A percentile compares a stretch with the other conserved stretches of the same genome.
Evolutionary conservation across 1,140 invertebrate species (phyloP).

Genomic region (Dinothrombium tinctorium): DNA sequence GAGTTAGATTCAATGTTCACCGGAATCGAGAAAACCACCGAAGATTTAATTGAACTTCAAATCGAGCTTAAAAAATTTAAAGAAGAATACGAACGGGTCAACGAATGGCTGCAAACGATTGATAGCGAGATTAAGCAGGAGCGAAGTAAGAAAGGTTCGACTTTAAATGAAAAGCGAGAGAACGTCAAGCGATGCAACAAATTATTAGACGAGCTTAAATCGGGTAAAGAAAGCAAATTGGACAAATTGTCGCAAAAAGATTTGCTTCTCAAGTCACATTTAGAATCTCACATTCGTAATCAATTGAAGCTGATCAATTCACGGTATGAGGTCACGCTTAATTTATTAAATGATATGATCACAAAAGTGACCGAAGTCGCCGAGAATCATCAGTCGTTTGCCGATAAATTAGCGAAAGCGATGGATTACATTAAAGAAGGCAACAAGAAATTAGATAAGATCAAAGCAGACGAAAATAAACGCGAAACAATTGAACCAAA

Average conservation of each 20-base stretch:
- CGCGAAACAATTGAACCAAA: neutral
- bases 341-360: conserved; percentile 40
- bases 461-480: neutral
- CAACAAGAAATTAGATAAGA: neutral
- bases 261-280: conserved; percentile 43
- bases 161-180: conserved; percentile 54
- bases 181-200: conserved; percentile 34
- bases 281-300: conserved; percentile 72
- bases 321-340: conserved; percentile 61
- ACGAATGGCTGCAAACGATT: conserved; percentile 78
- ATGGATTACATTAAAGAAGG: neutral
- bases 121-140: conserved; percentile 74
- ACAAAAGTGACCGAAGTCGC: conserved; percentile 2
- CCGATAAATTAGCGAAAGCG: neutral
- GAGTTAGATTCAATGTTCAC: conserved; percentile 60
- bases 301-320: conserved; percentile 72
- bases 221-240: conserved; percentile 54
- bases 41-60: conserved; percentile 29
- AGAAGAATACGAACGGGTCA: conserved; percentile 67
- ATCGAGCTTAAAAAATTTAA: conserved; percentile 68
- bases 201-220: conserved; percentile 43
- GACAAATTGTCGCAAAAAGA: conserved; percentile 42
- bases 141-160: conserved; percentile 54
- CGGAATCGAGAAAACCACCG: conserved; percentile 61
- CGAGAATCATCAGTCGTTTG: neutral